phyloP scores from a whole-genome alignment of 2,797 vertebrate genomes.

The Sternarchorhynchus goeldii region DNA sequence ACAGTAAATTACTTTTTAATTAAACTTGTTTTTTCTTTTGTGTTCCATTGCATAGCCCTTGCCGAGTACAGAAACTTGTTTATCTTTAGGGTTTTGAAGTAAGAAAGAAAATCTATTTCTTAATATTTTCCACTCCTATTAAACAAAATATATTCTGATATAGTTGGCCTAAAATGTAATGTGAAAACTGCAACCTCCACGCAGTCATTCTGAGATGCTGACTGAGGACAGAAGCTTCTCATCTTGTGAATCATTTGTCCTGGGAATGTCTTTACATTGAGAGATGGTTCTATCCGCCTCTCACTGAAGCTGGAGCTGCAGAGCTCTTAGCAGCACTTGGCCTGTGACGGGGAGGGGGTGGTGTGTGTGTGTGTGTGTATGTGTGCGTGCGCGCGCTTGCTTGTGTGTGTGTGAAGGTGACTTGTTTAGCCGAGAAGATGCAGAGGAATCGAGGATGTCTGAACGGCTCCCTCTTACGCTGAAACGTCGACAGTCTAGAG shows the following conservation, averaged over 20 bases:
- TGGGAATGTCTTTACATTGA: slow-evolving; percentile 40
- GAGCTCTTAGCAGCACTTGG: slow-evolving; percentile 54
- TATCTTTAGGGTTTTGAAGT: too few relatives aligned
- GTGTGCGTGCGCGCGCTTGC: slow-evolving; percentile 50
- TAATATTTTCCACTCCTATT: too few relatives aligned
- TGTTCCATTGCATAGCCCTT: not conserved
- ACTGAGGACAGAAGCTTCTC: not conserved
- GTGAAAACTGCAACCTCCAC: too few relatives aligned
- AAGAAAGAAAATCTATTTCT: too few relatives aligned
- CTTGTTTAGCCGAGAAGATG: slow-evolving; percentile 75
- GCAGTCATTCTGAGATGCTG: not conserved
- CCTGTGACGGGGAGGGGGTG: slow-evolving; percentile 39
- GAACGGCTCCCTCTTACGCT: slow-evolving; percentile 19
- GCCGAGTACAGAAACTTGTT: too few relatives aligned
- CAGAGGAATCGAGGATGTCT: slow-evolving; percentile 61
- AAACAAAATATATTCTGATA: not conserved
- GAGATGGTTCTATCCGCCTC: slow-evolving; percentile 57
- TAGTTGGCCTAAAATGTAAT: too few relatives aligned
- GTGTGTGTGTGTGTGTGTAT: not conserved
- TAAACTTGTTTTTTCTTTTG: not conserved
- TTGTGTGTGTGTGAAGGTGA: slow-evolving; percentile 78
- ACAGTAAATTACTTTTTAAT: slow-evolving; percentile 38
- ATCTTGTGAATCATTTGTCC: too few relatives aligned
- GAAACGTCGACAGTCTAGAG: slow-evolving; percentile 12
- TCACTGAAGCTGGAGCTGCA: slow-evolving; percentile 61